phyloP scores from a whole-genome alignment of 2,113 vertebrate genomes.

The Salvator merianae region DNA sequence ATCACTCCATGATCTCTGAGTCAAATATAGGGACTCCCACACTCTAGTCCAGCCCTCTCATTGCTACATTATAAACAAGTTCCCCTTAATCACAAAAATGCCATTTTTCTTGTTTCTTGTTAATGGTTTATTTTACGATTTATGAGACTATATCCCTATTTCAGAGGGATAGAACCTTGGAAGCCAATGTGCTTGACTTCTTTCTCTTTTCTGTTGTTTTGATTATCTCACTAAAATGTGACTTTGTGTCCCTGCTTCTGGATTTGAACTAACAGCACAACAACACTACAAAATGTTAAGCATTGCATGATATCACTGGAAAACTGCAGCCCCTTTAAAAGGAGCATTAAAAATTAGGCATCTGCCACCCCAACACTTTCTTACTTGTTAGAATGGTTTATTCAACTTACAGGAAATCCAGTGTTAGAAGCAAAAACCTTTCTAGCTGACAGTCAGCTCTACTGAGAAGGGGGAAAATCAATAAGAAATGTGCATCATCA shows the following conservation, averaged over 20 bases:
- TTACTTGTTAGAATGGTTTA: conserved; percentile 40
- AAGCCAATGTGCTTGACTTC: conserved; percentile 43
- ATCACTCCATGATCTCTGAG: too few relatives aligned
- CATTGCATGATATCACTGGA: conserved; percentile 37
- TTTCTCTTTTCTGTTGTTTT: conserved; percentile 50
- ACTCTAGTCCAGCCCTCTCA: too few relatives aligned
- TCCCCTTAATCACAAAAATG: conserved; percentile 45
- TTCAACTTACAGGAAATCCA: conserved; percentile 51
- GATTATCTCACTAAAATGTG: conserved; percentile 51
- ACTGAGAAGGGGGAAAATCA: conserved; percentile 48
- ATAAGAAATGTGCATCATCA: conserved; percentile 53
- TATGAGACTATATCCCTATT: conserved; percentile 55
- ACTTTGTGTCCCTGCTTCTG: conserved; percentile 50
- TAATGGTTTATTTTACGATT: conserved; percentile 53
- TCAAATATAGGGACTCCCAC: too few relatives aligned
- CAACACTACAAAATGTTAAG: conserved; percentile 53
- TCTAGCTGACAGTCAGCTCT: conserved; percentile 59
- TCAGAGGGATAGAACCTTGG: conserved; percentile 49
- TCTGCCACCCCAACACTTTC: conserved; percentile 37
- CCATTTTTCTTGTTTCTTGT: conserved; percentile 33
- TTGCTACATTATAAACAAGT: conserved; percentile 39
- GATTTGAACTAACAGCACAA: conserved; percentile 49
- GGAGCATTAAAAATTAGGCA: conserved; percentile 55
- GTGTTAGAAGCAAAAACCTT: conserved; percentile 41
- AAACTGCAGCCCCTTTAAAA: conserved; percentile 50